Conservation (phyloP, 2,797 vertebrate genomes). For the Enteromius fasciolatus region DNA sequence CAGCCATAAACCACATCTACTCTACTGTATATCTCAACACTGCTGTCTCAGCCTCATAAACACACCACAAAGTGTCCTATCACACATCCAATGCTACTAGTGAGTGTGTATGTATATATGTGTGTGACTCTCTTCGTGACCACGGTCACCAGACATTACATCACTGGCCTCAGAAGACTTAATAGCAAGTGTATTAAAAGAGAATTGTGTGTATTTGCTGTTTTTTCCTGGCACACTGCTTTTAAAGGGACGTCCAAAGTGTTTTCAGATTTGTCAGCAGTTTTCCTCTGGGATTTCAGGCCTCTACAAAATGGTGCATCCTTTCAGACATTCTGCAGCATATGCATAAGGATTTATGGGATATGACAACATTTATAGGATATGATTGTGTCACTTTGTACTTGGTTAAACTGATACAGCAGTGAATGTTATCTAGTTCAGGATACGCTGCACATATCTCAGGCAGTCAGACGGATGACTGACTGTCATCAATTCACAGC, state of each 20-base stretch:
- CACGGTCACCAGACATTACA: conserved; percentile 56
- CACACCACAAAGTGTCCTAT: conserved; percentile 8
- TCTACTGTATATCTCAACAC: not conserved
- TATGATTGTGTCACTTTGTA: conserved; percentile 15
- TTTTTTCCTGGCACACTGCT: conserved; percentile 51
- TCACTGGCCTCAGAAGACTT: conserved; percentile 57
- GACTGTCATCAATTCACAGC: not conserved
- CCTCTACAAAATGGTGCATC: not conserved
- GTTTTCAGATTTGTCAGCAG: conserved; percentile 36
- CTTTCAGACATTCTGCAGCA: not conserved
- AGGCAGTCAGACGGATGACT: not conserved
- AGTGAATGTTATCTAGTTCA: not conserved
- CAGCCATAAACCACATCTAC: conserved; percentile 28
- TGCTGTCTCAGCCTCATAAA: conserved; percentile 31
- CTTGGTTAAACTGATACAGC: conserved; percentile 14
- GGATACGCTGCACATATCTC: not conserved
- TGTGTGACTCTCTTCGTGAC: not conserved
- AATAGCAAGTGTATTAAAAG: conserved; percentile 46
- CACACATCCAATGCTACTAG: not conserved
- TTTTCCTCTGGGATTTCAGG: conserved; percentile 22
- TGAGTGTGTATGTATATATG: not conserved
- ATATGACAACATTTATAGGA: conserved; percentile 13
- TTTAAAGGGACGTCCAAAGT: conserved; percentile 37
- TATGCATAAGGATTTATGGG: not conserved
- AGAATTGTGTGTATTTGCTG: conserved; percentile 19